Evolutionary conservation across 2,797 vertebrate genomes (phyloP).

Genomic region (Octomys mimax): DNA sequence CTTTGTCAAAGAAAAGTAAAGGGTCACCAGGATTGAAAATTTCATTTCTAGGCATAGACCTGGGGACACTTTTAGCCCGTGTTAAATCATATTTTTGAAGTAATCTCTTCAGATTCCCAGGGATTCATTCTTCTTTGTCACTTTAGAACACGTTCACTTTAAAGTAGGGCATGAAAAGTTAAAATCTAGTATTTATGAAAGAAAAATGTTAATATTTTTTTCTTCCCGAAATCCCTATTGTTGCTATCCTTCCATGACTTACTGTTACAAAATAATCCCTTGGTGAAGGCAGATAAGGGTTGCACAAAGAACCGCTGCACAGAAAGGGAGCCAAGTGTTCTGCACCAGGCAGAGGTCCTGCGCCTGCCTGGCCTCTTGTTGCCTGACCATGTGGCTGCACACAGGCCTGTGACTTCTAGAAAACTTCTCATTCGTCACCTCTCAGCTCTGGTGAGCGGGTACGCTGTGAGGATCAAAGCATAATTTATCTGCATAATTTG

Average conservation of each 20-base stretch:
- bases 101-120: not conserved
- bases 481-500: no score
- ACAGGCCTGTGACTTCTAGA: not conserved
- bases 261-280: not conserved
- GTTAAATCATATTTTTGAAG: constrained; percentile 8
- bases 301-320: not conserved
- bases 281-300: not conserved
- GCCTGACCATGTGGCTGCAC: not conserved
- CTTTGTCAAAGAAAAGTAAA: constrained; percentile 10
- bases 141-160: constrained; percentile 31
- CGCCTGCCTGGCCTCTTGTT: not conserved
- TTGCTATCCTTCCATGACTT: not conserved
- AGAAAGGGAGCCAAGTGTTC: not conserved
- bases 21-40: not conserved
- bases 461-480: not conserved
- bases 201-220: not conserved
- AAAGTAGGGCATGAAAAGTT: not conserved
- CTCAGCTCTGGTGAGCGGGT: not conserved
- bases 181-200: constrained; percentile 25
- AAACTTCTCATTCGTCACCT: not conserved
- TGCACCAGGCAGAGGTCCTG: not conserved
- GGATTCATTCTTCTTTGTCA: not conserved
- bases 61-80: not conserved
- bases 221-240: not conserved
- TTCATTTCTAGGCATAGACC: not conserved